Conservation (phyloP, 2,797 vertebrate species). For the Pteronotus mesoamericanus region DNA sequence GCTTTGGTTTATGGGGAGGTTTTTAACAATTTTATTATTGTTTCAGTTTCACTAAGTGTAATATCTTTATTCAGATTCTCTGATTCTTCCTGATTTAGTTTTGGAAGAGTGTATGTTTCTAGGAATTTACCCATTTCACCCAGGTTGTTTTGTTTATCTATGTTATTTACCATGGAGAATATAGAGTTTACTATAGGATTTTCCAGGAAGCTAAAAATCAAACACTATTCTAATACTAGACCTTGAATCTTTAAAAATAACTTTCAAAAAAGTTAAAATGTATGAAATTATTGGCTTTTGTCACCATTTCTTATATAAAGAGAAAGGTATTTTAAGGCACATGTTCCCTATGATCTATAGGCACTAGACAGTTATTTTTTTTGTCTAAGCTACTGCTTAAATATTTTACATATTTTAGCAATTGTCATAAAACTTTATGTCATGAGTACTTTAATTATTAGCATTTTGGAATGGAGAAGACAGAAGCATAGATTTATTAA, state of each 20-base stretch:
- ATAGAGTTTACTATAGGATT: neutral
- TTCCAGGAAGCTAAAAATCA: constrained; percentile 18
- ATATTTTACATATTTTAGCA: neutral
- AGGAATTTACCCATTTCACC: too few relatives aligned
- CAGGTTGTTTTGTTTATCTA: too few relatives aligned
- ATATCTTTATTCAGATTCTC: too few relatives aligned
- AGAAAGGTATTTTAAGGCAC: neutral
- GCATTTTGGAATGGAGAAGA: neutral
- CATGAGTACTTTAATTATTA: neutral
- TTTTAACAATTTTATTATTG: too few relatives aligned
- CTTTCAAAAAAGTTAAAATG: constrained; percentile 26
- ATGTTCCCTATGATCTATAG: neutral
- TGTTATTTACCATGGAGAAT: too few relatives aligned
- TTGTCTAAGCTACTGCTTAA: neutral
- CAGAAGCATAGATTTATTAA: neutral
- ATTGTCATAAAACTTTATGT: neutral
- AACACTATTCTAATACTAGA: constrained; percentile 25
- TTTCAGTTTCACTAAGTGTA: too few relatives aligned
- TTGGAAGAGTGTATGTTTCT: too few relatives aligned
- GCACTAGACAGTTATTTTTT: neutral
- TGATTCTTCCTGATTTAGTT: too few relatives aligned
- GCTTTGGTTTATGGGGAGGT: too few relatives aligned
- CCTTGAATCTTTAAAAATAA: neutral
- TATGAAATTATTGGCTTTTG: neutral
- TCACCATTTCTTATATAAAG: neutral